Evolutionary conservation across 92 coral and sea anemone genomes (phyloP), one percentile per base, ranked within the genome.

Genomic region (Isaurus tuberculatus): DNA sequence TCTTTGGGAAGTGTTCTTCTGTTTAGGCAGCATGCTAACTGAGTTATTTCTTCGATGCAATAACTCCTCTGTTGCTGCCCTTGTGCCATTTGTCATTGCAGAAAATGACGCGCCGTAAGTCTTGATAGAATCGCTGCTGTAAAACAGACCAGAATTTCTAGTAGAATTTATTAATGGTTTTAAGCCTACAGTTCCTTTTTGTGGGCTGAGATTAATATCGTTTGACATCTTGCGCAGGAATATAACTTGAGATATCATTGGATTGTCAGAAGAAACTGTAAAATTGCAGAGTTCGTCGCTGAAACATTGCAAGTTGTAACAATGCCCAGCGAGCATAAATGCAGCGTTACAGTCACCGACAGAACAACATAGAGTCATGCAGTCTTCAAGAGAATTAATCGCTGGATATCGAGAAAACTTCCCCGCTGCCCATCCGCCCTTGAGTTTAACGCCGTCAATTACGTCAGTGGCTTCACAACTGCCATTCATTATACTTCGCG

Each of bases 391-490:
- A 33, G 86, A 83, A 27, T 70, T 84, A 3, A 96, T 86, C 25
- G 86, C 87, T 23, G 91, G 90, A 51, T 88, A 88, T 60, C 91
- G 91, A 71, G 91, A 88, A 66, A 94, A 96, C 79, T 96, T 92
- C 34, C 99, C 99, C 30, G 99, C 91, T 19, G 84, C 65, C 91
- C 95, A 96, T 25, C 99, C 99, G 14, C 93, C 98, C 0, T 91
- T 94, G 14, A 96, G 79, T 48, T 91, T 96, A 9, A 96, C 99
- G 64, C 92, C 90, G n/a, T 44, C 31, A 49, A 86, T 87, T 20
- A 89, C 83, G 27, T 89, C 74, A 64, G 91, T 85, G 13, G 88
- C 89, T 32, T 86, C 91, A 31, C 97, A 93, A 8, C 73, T 83
- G 71, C 84, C 89, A 30, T 86, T 86, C 70, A 89, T 43, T 27